Evolutionary conservation across 2,797 vertebrate genomes (phyloP), one percentile per base, ranked within the genome.

Genomic region (Ctenochaetus hawaiiensis): DNA sequence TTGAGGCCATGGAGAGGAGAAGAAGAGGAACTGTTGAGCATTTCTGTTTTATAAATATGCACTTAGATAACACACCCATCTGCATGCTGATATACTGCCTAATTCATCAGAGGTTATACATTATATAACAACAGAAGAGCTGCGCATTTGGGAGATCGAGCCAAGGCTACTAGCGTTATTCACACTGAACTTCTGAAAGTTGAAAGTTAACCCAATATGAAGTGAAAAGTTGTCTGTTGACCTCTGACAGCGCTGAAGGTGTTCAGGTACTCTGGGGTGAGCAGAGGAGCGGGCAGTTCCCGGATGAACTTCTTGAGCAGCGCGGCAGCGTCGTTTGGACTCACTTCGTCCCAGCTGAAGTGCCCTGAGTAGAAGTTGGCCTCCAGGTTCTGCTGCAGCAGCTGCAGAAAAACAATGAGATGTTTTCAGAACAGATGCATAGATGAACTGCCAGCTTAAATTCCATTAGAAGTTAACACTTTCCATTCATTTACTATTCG

Each of bases 221-320:
- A 20, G 4, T 6, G 22, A 14, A 13, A 22, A 16, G 18, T 1
- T 2, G 14, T 2, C 20, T 37, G 67, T 93, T 88, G 79, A 96
- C 95, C 94, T 90, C 89, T 94, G 82, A 96, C 93, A 0, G 92
- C 93, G 23, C 95, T 94, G 81, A 98, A 98, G 69, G 96, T 96
- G 77, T 96, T 96, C 59, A 98, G 96, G 89, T 97, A 97, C 82
- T 98, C 96, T 0, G 96, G 85, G 1, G 96, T 98, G 80, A 98
- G 95, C 86, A 98, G 92, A 0, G 97, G 97, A 0, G 94, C 88
- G 0, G 96, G 97, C 43, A 98, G 96, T 60, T 98, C 97, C 1
- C 97, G 89, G 87, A 98, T 97, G 89, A 98, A 97, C 72, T 96
- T 96, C 93, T 99, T 98, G 26, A 98, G 95, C 18, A 99, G 93